Evolutionary conservation across 2,888 invertebrate genomes (phyloP).

Genomic region (Cephus sareptanus): DNA sequence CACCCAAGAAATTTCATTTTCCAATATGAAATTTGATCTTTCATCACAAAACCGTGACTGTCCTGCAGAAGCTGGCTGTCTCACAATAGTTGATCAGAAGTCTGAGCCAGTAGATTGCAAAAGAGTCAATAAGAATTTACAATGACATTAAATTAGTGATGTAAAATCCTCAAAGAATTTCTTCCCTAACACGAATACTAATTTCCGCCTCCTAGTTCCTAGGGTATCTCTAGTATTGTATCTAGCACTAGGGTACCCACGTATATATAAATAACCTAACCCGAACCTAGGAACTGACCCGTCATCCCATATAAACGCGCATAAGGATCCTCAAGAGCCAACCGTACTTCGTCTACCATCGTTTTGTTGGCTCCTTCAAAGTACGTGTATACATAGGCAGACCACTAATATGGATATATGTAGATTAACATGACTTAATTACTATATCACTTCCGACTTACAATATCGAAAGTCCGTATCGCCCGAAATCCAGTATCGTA

Average conservation of each 20-base stretch:
- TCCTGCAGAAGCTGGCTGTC: constrained; percentile 17
- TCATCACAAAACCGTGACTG: constrained; percentile 30
- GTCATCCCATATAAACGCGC: neutral
- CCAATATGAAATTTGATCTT: constrained; percentile 44
- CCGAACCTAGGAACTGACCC: neutral
- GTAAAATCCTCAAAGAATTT: constrained; percentile 15
- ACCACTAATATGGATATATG: neutral
- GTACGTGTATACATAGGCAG: neutral
- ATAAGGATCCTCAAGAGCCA: neutral
- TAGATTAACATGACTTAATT: neutral
- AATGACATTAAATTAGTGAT: constrained; percentile 38
- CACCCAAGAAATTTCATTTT: constrained; percentile 45
- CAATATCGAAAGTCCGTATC: constrained; percentile 16
- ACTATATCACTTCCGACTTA: constrained; percentile 22
- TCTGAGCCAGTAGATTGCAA: neutral
- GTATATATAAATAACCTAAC: neutral
- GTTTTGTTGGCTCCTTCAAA: neutral
- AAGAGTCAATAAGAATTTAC: constrained; percentile 8
- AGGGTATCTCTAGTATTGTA: neutral
- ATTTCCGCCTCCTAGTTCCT: neutral
- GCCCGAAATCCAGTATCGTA: neutral
- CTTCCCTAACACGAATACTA: neutral
- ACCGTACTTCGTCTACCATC: neutral
- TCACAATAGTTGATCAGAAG: constrained; percentile 52
- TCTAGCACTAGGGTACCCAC: neutral